Conservation (phyloP, 2,888 invertebrate species). For the Zaprionus obscuricornis region DNA sequence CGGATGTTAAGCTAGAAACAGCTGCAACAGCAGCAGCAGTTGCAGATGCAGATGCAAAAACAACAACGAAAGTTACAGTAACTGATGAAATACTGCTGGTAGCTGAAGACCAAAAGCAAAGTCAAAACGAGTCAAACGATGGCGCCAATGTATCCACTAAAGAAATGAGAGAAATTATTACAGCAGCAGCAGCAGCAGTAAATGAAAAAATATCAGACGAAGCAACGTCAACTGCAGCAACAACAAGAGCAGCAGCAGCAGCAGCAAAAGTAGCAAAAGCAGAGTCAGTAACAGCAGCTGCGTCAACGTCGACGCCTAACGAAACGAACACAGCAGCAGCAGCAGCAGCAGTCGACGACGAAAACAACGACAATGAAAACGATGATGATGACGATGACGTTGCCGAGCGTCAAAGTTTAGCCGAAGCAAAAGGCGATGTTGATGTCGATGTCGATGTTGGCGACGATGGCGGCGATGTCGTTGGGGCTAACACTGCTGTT, state of each 20-base stretch:
- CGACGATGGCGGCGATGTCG: slow-evolving; percentile 7
- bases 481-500: slow-evolving; percentile 5
- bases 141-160: slow-evolving; percentile 18
- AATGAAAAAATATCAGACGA: not conserved
- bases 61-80: slow-evolving; percentile 13
- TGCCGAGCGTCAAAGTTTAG: slow-evolving; percentile 20
- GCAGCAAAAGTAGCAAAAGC: slow-evolving; percentile 11
- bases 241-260: slow-evolving; percentile 7
- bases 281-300: slow-evolving; percentile 14
- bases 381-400: slow-evolving; percentile 19
- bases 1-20: slow-evolving; percentile 46
- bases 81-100: not conserved
- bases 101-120: slow-evolving; percentile 38
- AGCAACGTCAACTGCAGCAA: not conserved
- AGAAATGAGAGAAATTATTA: slow-evolving; percentile 27
- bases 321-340: slow-evolving; percentile 14
- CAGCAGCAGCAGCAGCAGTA: slow-evolving; percentile 7
- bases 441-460: slow-evolving; percentile 8
- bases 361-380: slow-evolving; percentile 25
- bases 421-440: slow-evolving; percentile 19
- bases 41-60: not conserved
- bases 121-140: slow-evolving; percentile 14
- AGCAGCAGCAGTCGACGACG: slow-evolving; percentile 23
- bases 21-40: slow-evolving; percentile 32
- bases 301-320: slow-evolving; percentile 30